Conservation (phyloP, 2,113 vertebrate genomes). For the Colinus virginianus region DNA sequence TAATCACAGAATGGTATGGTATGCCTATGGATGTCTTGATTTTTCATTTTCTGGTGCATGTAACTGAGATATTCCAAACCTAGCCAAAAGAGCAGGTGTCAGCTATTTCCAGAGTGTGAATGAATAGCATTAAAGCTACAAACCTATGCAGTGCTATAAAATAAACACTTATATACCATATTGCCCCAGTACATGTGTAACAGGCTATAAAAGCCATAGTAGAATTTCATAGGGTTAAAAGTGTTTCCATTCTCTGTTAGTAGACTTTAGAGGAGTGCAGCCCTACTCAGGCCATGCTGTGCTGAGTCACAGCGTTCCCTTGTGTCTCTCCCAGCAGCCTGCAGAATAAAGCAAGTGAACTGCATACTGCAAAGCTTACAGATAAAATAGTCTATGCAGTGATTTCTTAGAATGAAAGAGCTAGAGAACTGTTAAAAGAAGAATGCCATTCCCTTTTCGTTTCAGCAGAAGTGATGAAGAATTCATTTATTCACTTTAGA, state of each 20-base stretch:
- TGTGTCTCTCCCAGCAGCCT: background rate
- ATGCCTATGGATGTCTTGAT: conserved; percentile 41
- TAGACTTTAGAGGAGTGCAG: background rate
- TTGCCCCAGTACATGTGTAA: background rate
- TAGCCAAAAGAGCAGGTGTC: conserved; percentile 66
- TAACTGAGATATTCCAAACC: conserved; percentile 82
- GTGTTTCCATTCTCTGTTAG: background rate
- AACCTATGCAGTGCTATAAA: background rate
- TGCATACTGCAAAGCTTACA: background rate
- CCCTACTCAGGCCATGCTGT: background rate
- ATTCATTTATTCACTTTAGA: background rate
- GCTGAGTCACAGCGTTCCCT: background rate
- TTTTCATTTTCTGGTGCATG: conserved; percentile 78
- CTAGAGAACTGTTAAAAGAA: background rate
- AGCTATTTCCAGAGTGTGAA: background rate
- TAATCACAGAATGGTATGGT: conserved; percentile 67
- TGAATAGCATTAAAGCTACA: background rate
- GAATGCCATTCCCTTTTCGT: background rate
- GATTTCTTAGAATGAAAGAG: background rate
- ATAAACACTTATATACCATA: background rate
- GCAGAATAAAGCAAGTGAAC: background rate
- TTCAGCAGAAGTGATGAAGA: background rate
- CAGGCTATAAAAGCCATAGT: background rate
- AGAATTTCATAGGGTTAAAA: background rate
- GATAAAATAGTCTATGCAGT: background rate